These are phyloP conservation scores for Yponomeuta cagnagella DNA, from an alignment of 2,888 invertebrate genomes.

Conservation along the genomic window DNA sequence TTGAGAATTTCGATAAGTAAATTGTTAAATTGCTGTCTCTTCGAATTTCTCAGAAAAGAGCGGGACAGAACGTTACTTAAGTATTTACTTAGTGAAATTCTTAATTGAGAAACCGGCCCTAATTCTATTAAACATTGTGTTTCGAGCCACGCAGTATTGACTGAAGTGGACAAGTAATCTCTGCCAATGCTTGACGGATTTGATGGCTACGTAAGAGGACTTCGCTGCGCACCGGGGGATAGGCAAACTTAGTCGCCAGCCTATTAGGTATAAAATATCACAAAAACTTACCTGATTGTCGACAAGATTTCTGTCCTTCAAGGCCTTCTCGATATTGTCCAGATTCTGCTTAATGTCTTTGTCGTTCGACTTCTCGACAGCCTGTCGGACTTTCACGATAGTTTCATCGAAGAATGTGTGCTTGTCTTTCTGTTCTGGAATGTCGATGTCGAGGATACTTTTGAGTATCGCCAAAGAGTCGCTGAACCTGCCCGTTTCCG, in stretches of 20 bases:
- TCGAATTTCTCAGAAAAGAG: too few relatives aligned
- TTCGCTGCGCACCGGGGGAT: too few relatives aligned
- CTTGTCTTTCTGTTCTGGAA: constrained; percentile 57
- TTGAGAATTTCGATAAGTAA: too few relatives aligned
- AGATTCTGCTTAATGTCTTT: constrained; percentile 75
- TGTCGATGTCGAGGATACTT: constrained; percentile 73
- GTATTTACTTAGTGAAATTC: too few relatives aligned
- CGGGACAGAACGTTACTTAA: too few relatives aligned
- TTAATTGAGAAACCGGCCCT: too few relatives aligned
- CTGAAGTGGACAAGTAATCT: too few relatives aligned
- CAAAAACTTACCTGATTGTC: constrained; percentile 28
- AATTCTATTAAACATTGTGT: too few relatives aligned
- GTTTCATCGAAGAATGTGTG: constrained; percentile 80
- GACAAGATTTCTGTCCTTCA: constrained; percentile 71
- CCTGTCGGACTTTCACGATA: constrained; percentile 67
- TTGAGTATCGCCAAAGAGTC: constrained; percentile 79
- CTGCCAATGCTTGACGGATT: too few relatives aligned
- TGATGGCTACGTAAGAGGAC: too few relatives aligned
- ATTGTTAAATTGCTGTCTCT: too few relatives aligned
- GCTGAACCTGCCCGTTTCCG: constrained; percentile 77
- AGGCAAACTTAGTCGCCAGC: too few relatives aligned
- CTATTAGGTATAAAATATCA: neutral
- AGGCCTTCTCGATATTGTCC: constrained; percentile 67
- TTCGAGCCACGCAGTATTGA: neutral
- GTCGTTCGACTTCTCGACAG: constrained; percentile 61